phyloP scores from a whole-genome alignment of 2,113 vertebrate genomes.

The Oceanodroma tethys region DNA sequence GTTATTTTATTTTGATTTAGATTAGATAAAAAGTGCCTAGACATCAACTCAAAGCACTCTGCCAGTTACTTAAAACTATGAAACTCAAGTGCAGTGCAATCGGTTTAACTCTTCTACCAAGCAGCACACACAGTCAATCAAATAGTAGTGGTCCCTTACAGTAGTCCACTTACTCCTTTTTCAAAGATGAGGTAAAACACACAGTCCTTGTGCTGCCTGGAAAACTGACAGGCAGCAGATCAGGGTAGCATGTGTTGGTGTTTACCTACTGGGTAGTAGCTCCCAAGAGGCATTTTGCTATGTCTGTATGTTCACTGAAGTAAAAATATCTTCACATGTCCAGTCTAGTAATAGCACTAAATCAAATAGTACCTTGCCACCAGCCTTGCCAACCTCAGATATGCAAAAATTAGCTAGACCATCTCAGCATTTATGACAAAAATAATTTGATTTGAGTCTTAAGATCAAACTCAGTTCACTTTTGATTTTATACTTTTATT shows the following conservation, averaged over 20 bases:
- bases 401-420: background rate
- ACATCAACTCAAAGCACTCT: background rate
- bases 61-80: background rate
- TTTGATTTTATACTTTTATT: background rate
- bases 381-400: background rate
- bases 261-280: background rate
- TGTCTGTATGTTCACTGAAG: background rate
- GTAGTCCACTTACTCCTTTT: background rate
- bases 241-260: background rate
- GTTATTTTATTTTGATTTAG: conserved; percentile 39
- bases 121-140: background rate
- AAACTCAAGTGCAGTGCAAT: background rate
- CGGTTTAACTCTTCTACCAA: background rate
- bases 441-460: background rate
- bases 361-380: background rate
- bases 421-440: background rate
- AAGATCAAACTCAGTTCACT: background rate
- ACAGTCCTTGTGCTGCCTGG: background rate
- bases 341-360: background rate
- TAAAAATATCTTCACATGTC: background rate
- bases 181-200: background rate
- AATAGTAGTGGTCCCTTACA: background rate
- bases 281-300: background rate
- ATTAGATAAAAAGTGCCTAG: background rate
- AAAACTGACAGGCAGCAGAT: background rate